Evolutionary conservation across 2,888 invertebrate species (phyloP).

Genomic region (Metallyticus violacea): DNA sequence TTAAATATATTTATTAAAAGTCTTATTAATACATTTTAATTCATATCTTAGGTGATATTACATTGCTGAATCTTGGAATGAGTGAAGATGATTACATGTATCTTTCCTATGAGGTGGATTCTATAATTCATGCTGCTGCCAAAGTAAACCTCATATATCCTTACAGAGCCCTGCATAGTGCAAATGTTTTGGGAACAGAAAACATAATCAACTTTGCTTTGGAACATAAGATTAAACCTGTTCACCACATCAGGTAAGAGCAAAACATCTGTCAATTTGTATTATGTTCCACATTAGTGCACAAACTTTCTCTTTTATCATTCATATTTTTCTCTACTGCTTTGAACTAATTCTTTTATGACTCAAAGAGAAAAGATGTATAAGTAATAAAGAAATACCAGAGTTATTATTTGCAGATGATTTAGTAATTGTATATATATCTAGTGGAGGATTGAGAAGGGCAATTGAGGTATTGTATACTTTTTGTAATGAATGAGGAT

Average conservation of each 20-base stretch:
- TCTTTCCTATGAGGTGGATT: slow-evolving; percentile 36
- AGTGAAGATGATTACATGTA: slow-evolving; percentile 35
- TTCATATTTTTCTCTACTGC: too few species aligned
- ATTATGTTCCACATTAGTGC: too few species aligned
- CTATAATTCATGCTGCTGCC: slow-evolving; percentile 39
- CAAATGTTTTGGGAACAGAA: slow-evolving; percentile 38
- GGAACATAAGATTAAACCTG: slow-evolving; percentile 36
- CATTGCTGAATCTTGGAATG: slow-evolving; percentile 36
- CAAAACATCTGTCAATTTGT: not conserved
- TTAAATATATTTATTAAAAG: not conserved
- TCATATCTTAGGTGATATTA: slow-evolving; percentile 36
- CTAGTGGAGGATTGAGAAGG: too few species aligned
- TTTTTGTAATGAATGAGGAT: too few species aligned
- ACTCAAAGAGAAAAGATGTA: too few species aligned
- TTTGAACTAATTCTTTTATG: too few species aligned
- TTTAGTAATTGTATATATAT: too few species aligned
- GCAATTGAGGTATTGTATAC: too few species aligned
- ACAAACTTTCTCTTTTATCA: too few species aligned
- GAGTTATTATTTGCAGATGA: too few species aligned
- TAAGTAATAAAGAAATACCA: too few species aligned
- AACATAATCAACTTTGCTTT: slow-evolving; percentile 36
- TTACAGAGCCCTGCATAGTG: slow-evolving; percentile 35
- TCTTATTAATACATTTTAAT: too few species aligned
- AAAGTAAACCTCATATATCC: slow-evolving; percentile 37
- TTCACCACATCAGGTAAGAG: slow-evolving; percentile 37